Percentiles rank a stretch among this genome's conserved stretches.
phyloP scores from a whole-genome alignment of 2,888 invertebrate genomes.

The Chirona hameri region DNA sequence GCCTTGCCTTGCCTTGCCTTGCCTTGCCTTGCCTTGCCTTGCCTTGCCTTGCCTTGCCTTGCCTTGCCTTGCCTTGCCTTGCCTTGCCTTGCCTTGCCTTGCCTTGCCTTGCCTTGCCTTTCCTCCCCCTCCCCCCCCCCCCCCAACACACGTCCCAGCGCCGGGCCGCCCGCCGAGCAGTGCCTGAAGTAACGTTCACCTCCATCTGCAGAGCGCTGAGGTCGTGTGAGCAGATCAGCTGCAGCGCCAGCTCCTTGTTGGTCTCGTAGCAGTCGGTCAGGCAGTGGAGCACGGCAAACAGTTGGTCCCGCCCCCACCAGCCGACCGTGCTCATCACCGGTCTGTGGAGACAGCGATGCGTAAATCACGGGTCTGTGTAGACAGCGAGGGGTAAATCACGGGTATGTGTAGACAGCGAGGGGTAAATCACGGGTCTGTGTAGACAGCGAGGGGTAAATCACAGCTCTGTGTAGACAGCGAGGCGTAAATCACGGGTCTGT shows the following conservation, averaged over 20 bases:
- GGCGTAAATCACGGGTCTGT: not conserved
- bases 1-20: no score
- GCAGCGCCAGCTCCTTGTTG: constrained; percentile 38
- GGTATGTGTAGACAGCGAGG: no score
- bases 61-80: no score
- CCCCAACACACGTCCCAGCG: not conserved
- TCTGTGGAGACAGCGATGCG: not conserved
- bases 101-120: no score
- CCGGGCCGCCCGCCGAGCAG: no score
- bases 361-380: no score
- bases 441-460: not conserved
- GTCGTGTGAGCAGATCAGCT: constrained; percentile 29
- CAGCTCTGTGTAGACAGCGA: not conserved
- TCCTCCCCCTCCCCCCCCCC: no score
- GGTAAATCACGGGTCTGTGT: not conserved
- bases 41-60: no score
- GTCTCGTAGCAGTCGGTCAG: constrained; percentile 36
- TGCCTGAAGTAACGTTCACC: not conserved
- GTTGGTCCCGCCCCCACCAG: not conserved
- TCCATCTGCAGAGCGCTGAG: not conserved
- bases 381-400: no score
- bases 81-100: no score
- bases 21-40: no score
- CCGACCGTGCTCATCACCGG: not conserved
- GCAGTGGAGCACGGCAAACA: not conserved